Evolutionary conservation across 2,888 invertebrate genomes (phyloP), one percentile per base, ranked within the genome.

Genomic region (Andrena flavipes): DNA sequence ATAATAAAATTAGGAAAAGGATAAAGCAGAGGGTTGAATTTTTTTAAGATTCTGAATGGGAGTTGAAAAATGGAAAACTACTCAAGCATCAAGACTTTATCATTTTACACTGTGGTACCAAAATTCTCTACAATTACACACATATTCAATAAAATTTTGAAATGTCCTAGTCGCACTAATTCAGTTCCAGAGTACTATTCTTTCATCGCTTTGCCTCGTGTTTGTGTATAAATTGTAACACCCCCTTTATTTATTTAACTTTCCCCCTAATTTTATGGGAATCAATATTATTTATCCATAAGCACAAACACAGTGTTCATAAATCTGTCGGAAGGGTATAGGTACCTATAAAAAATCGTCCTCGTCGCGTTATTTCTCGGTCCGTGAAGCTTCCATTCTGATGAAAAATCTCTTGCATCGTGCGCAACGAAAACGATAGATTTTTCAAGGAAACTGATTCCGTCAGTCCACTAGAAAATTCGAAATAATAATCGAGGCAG

Each of bases 371-470:
- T 3, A 35, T 13, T 35, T 35, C 35, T 35, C 35, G 10, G 10
- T 2, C 35, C 35, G 35, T 2, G 1, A 35, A n/a, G 51, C 7
- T 51, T 51, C 6, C 51, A 51, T 13, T 42, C 42, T 42, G 42
- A 42, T 42, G 4, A 42, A 42, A 42, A 42, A 42, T 42, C 3
- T 42, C 42, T 13, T 42, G 20, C 51, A 8, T 51, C 20, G 51
- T 20, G 8, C 51, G 26, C 48, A 77, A 65, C 68, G 73, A 20
- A 62, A 68, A 56, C 69, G n/a, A 2, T 78, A 80, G 76, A 84
- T 84, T 82, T 83, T 82, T 83, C 82, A 84, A 67, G 84, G 80
- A 77, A 87, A 80, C 84, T 78, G 49, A 48, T 49, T 48, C 49
- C 73, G 33, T 5, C 48, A 59, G 42, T 8, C 16, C 26, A 29